Evolutionary conservation across 1,140 invertebrate species (phyloP), one percentile per base, ranked within the genome.

Genomic region (Macrobrachium nipponense): DNA sequence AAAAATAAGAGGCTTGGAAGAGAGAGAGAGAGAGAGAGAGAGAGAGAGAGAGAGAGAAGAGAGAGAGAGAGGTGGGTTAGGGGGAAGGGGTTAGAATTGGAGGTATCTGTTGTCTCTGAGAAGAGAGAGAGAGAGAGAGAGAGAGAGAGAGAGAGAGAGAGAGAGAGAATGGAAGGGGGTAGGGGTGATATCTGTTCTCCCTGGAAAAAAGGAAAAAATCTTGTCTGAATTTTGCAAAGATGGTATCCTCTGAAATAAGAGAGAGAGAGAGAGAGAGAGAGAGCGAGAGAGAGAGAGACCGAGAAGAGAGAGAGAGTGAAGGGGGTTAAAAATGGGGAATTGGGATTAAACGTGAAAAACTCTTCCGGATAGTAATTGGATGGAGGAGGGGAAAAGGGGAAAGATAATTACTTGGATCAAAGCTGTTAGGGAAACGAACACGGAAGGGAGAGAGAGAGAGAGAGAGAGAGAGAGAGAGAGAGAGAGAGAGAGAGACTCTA

Each of bases 321-420:
- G 23, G 70, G 5, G 70, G 44, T 8, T 36, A 7, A 76, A 58
- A 76, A 58, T 58, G 43, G 59, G 43, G 59, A n/a, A 23, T 20
- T 23, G 59, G 51, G 73, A 27, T 44, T 12, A 36, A 76, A 76
- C 18, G 36, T 58, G 59, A 76, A 76, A 76, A 76, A 76, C n/a
- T 76, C 44, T 58, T 44, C 51, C 36, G 36, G 59, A 58, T 76
- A 58, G 73, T 76, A 27, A 76, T 76, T 76, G 43, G 43, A 76
- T 76, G 59, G 36, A 76, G 36, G 59, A 76, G 70, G 70, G 68
- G 51, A 51, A 68, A 76, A 58, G 59, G 43, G 73, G 73, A 76
- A 76, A 76, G 73, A 51, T 76, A 58, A 76, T 51, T 76, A 76
- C 43, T 76, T 44, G 73, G 18, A 76, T 76, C 73, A 76, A 76